Conservation (phyloP, 2,113 vertebrate species). For the Spheniscus mendiculus region DNA sequence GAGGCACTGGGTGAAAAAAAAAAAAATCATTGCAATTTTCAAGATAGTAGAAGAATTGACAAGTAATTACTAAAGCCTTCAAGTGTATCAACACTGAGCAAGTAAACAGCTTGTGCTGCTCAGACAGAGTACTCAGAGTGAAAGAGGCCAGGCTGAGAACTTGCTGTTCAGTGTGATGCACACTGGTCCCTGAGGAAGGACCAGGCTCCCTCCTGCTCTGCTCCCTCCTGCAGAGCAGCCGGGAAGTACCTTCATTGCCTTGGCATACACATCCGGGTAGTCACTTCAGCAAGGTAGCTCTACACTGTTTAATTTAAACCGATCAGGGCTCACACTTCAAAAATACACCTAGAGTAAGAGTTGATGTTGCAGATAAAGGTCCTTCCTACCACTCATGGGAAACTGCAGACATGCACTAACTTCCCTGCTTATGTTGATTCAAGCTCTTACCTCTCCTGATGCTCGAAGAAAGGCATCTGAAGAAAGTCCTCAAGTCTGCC, state of each 20-base stretch:
- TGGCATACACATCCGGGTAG: neutral
- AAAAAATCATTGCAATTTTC: neutral
- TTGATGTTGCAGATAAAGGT: neutral
- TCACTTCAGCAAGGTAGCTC: neutral
- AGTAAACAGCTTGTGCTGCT: neutral
- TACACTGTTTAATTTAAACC: neutral
- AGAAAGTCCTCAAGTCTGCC: neutral
- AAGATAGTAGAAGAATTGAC: neutral
- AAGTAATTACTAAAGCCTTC: neutral
- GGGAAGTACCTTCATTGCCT: neutral
- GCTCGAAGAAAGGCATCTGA: neutral
- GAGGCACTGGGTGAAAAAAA: neutral
- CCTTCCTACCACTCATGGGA: neutral
- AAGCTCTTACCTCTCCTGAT: neutral
- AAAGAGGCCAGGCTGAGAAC: neutral
- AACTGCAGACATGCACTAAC: neutral
- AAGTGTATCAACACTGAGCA: neutral
- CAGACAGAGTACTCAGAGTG: neutral
- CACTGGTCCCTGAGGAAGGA: neutral
- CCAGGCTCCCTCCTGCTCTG: neutral
- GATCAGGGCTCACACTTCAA: neutral
- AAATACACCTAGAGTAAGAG: neutral
- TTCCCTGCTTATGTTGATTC: neutral
- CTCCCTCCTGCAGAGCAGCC: neutral
- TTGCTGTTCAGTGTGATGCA: neutral